These are phyloP conservation scores for Aegotheles bennettii DNA, from an alignment of 2,113 vertebrate genomes.

Conservation along the genomic window DNA sequence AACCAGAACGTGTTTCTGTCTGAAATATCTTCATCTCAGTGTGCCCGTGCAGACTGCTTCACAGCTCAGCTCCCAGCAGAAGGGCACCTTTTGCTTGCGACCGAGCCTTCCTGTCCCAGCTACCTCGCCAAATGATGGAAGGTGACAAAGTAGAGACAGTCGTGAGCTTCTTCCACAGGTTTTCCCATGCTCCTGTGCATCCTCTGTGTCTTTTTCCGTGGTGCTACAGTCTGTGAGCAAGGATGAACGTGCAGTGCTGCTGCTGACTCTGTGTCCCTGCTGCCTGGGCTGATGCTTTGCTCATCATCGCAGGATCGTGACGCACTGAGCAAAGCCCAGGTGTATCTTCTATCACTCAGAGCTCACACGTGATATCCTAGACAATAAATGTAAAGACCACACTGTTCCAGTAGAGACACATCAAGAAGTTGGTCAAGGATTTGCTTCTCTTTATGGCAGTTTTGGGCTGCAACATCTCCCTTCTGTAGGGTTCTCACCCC, in stretches of 20 bases:
- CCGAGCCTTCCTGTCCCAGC: neutral
- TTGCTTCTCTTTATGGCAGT: neutral
- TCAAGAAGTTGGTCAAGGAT: neutral
- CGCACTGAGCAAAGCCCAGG: neutral
- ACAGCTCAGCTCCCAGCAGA: neutral
- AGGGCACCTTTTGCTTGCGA: neutral
- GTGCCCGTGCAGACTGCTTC: neutral
- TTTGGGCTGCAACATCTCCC: neutral
- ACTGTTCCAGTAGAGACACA: neutral
- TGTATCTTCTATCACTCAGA: neutral
- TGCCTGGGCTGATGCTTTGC: neutral
- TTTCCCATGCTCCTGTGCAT: neutral
- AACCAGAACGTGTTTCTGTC: neutral
- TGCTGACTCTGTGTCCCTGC: neutral
- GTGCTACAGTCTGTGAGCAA: neutral
- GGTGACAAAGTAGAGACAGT: neutral
- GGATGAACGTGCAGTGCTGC: neutral
- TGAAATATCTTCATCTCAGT: neutral
- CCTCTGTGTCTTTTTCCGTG: neutral
- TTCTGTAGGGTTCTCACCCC: neutral
- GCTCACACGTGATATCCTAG: neutral
- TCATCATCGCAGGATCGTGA: accelerated
- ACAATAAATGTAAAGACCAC: neutral
- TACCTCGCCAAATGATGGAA: too few species aligned
- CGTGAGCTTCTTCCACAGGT: neutral